Evolutionary conservation across 2,113 vertebrate genomes (phyloP), one percentile per base, ranked within the genome.

Genomic region (Pluvianellus socialis): DNA sequence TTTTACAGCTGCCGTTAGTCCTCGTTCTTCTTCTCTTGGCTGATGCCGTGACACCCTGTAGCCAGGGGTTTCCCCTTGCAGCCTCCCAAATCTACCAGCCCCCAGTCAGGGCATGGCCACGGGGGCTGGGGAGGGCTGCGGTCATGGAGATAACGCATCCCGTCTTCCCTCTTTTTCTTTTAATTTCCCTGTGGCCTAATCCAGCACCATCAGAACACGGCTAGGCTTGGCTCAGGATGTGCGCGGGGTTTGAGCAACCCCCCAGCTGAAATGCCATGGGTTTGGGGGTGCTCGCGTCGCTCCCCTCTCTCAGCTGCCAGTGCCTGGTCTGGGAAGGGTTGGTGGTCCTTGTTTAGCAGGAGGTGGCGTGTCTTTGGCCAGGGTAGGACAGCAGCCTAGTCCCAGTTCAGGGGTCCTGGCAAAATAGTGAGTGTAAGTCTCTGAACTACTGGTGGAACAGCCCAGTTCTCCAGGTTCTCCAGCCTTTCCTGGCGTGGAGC

Each of bases 401-500:
- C 55, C 23, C 20, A 56, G 1, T 16, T 66, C 33, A 10, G 33
- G 33, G 40, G 26, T 21, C 42, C 52, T 61, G 42, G 20, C 40
- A 53, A 49, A 30, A 6, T 8, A n/a, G 28, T 1, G 4, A 17
- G 24, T 65, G 30, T 56, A 32, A 27, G 17, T 32, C 53, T 56
- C 22, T 2, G 2, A 66, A 42, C 27, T 0, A 1, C 13, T 45
- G 56, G 6, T 40, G 50, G n/a, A 45, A 33, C 24, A 65, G 20
- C 24, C 40, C 33, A 49, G 33, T 44, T 42, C 19, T 35, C 38
- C 38, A 38, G 38, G 38, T 38, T 38, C 38, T 38, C 38, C 16
- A 18, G 32, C 40, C 35, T 71, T 70, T 26, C 42, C 50, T 23
- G 19, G 26, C 1, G 4, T 24, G 38, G 10, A 52, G 65, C 32